These are phyloP conservation scores for Pyrrhura leucotis DNA, from an alignment of 2,797 vertebrate species.

Conservation along the genomic window DNA sequence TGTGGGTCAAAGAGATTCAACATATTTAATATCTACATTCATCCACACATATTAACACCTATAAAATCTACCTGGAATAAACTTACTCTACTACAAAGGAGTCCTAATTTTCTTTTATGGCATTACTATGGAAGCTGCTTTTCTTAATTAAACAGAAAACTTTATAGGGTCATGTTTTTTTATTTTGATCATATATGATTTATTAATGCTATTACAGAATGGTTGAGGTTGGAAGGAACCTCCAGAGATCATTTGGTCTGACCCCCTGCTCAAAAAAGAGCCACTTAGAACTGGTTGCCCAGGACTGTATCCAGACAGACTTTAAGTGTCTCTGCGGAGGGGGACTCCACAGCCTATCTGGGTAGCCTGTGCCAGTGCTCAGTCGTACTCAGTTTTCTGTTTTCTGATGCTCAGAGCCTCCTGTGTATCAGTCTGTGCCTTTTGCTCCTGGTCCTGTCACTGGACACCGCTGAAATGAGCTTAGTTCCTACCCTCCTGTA, in stretches of 20 bases:
- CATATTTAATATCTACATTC: neutral
- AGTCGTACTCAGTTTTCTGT: neutral
- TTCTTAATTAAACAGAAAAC: neutral
- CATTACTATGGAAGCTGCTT: neutral
- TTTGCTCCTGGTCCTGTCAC: neutral
- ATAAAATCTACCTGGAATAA: neutral
- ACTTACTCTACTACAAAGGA: neutral
- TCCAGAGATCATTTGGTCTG: neutral
- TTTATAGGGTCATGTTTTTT: neutral
- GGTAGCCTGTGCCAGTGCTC: neutral
- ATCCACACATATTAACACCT: neutral
- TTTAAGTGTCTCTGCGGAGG: neutral
- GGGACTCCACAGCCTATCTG: neutral
- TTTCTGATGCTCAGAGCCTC: neutral
- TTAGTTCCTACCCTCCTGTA: neutral
- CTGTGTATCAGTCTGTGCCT: neutral
- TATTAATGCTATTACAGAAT: neutral
- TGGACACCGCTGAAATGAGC: neutral
- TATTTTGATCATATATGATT: neutral
- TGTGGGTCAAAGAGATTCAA: neutral
- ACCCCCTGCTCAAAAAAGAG: neutral
- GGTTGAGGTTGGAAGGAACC: neutral
- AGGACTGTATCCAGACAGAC: fast-evolving
- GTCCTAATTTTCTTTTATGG: neutral
- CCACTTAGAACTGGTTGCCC: neutral